Conservation (phyloP, 92 coral and sea anemone genomes). For the Epizoanthus fatuus region DNA sequence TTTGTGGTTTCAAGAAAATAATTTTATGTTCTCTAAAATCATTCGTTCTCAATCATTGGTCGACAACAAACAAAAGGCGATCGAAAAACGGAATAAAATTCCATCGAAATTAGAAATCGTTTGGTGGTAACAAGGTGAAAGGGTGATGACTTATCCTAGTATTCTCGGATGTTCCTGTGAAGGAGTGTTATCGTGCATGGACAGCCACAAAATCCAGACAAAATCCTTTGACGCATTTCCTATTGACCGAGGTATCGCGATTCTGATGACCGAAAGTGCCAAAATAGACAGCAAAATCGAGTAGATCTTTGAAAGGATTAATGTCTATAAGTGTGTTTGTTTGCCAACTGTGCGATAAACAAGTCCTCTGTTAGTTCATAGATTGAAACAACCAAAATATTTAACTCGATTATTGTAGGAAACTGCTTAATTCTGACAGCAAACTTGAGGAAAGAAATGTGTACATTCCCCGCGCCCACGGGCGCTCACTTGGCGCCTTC, state of each 20-base stretch:
- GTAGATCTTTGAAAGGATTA: slow-evolving; percentile 35
- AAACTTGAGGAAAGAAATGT: slow-evolving; percentile 25
- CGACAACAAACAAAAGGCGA: too few relatives aligned
- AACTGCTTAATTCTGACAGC: slow-evolving; percentile 1
- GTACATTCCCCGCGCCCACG: slow-evolving; percentile 29
- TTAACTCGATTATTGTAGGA: not conserved
- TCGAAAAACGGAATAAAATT: too few relatives aligned
- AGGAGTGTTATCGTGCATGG: not conserved
- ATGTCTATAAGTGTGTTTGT: slow-evolving; percentile 2
- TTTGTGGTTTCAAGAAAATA: too few relatives aligned
- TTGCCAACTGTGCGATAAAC: slow-evolving; percentile 27
- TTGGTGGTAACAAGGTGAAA: slow-evolving; percentile 22
- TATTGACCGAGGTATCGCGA: slow-evolving; percentile 8
- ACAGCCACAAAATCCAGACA: slow-evolving; percentile 20
- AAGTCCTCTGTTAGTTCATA: slow-evolving; percentile 12
- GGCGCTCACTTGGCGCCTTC: slow-evolving; percentile 1
- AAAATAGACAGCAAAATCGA: slow-evolving; percentile 33
- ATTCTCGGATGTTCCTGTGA: not conserved
- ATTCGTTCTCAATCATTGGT: too few relatives aligned
- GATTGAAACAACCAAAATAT: slow-evolving; percentile 11
- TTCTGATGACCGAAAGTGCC: slow-evolving; percentile 10
- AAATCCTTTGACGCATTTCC: slow-evolving; percentile 39
- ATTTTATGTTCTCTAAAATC: too few relatives aligned
- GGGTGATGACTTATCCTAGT: slow-evolving; percentile 2
- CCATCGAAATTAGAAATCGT: too few relatives aligned